Conservation (phyloP, 2,797 vertebrate species). For the Geotrypetes seraphini region DNA sequence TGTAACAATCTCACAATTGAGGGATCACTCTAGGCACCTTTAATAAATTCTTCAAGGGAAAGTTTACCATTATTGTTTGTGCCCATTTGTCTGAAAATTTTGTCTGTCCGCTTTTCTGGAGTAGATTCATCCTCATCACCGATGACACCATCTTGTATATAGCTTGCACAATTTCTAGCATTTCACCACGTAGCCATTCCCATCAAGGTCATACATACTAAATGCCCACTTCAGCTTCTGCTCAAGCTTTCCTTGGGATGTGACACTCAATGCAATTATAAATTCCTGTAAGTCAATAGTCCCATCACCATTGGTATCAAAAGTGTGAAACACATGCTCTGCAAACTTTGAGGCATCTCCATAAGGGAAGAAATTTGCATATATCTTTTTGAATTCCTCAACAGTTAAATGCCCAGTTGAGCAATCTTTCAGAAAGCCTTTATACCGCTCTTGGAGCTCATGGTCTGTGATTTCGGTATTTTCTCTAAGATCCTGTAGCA, state of each 20-base stretch:
- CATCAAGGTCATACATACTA: constrained; percentile 79
- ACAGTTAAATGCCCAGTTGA: constrained; percentile 75
- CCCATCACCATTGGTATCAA: constrained; percentile 71
- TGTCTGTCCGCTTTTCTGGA: too few relatives aligned
- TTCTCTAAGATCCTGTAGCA: constrained; percentile 70
- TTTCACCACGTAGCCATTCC: constrained; percentile 77
- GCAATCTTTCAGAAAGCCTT: too few relatives aligned
- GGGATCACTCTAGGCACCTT: constrained; percentile 82
- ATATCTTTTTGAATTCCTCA: constrained; percentile 81
- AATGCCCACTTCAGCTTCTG: constrained; percentile 81
- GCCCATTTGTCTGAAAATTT: too few relatives aligned
- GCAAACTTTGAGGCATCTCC: constrained; percentile 76
- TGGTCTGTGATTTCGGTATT: too few relatives aligned
- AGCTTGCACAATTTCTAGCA: constrained; percentile 84
- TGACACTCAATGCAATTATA: constrained; percentile 75
- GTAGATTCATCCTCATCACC: too few relatives aligned
- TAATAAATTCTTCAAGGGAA: constrained; percentile 77
- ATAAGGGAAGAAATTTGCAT: constrained; percentile 76
- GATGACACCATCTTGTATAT: too few relatives aligned
- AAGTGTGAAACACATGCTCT: constrained; percentile 76
- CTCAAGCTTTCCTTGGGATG: constrained; percentile 70
- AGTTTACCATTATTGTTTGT: too few relatives aligned
- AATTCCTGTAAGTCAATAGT: constrained; percentile 82
- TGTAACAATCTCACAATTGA: constrained; percentile 77
- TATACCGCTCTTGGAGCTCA: too few relatives aligned